Evolutionary conservation across 2,113 vertebrate genomes (phyloP).

Genomic region (Gorsachius goisagi): DNA sequence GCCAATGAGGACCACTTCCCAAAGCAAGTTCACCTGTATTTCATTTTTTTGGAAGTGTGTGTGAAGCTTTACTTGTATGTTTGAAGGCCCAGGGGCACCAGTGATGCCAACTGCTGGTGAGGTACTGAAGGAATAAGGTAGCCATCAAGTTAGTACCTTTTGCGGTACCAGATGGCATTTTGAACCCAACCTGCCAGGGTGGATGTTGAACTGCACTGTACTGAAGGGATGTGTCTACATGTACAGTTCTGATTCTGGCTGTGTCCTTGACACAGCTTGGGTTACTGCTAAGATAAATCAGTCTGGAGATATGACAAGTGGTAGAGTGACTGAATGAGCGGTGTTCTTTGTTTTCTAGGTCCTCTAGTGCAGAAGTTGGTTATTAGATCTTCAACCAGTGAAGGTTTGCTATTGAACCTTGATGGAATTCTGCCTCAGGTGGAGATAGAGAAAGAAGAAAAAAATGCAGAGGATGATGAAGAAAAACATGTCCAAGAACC

Average conservation of each 20-base stretch:
- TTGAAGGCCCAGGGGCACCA: neutral
- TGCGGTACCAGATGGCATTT: neutral
- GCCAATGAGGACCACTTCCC: neutral
- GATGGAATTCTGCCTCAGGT: conserved; percentile 72
- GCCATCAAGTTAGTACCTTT: neutral
- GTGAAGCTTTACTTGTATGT: neutral
- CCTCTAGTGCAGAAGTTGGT: conserved; percentile 81
- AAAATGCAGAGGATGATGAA: neutral
- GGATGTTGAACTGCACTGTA: neutral
- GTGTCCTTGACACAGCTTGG: too few relatives aligned
- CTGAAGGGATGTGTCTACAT: too few relatives aligned
- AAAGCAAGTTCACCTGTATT: neutral
- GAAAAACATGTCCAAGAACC: neutral
- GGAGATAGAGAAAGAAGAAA: neutral
- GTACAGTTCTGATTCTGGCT: neutral
- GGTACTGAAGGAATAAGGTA: neutral
- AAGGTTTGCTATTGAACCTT: conserved; percentile 79
- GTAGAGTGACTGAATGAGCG: neutral
- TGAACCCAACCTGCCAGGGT: neutral
- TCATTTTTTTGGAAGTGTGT: neutral
- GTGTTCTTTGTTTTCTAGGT: conserved; percentile 68
- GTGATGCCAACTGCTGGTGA: neutral
- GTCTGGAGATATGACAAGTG: neutral
- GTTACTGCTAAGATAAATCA: neutral
- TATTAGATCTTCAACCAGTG: conserved; percentile 83